Conservation (phyloP, 2,797 vertebrate species). For the Lepidocolaptes lacrymiger region DNA sequence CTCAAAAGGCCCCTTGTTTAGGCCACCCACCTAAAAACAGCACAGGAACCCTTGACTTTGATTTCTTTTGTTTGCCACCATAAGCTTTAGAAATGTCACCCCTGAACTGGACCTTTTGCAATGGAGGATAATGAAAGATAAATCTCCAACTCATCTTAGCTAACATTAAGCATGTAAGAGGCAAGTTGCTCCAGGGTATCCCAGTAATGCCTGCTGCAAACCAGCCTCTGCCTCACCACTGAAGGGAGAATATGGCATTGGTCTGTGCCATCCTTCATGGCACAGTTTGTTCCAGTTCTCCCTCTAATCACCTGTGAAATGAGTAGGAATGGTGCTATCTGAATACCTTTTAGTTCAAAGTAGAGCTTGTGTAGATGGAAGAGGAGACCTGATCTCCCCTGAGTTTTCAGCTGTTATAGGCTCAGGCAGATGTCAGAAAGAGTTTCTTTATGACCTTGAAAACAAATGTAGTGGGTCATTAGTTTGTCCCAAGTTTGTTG, state of each 20-base stretch:
- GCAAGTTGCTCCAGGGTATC: neutral
- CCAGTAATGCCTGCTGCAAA: neutral
- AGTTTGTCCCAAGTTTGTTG: neutral
- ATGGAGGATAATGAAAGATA: neutral
- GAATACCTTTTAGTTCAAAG: neutral
- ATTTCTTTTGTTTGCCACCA: neutral
- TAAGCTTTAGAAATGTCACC: neutral
- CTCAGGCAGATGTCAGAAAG: neutral
- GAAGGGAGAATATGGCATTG: accelerated
- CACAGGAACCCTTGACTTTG: neutral
- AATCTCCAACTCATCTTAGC: neutral
- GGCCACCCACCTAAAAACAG: neutral
- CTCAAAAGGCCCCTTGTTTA: neutral
- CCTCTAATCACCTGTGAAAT: neutral
- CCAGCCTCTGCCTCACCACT: neutral
- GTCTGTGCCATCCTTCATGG: neutral
- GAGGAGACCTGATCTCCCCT: neutral
- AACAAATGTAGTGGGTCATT: neutral
- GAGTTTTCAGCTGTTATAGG: neutral
- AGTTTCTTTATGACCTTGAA: neutral
- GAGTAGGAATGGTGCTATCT: neutral
- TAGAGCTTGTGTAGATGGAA: neutral
- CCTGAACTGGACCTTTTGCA: neutral
- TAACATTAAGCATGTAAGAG: neutral
- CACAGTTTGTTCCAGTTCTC: neutral